Conservation (phyloP, 2,113 vertebrate genomes). For the rabbit (Oryctolagus cuniculus) region mOryCun1.1 NC_091433.1:37379001-37379500, state of each 20-base stretch:
- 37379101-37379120: not conserved
- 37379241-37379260: not conserved
- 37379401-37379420: not conserved
- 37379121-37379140: not conserved
- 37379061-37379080: not conserved
- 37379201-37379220: not conserved
- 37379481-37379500: not conserved
- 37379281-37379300: not conserved
- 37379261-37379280: not conserved
- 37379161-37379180: not conserved
- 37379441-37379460: not conserved
- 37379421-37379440: not conserved
- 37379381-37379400: not conserved
- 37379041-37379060: slow-evolving; percentile 45
- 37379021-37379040: not conserved
- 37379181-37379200: not conserved
- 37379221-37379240: not conserved
- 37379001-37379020: not conserved
- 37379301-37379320: not conserved
- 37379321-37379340: not conserved
- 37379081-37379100: not conserved
- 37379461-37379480: not conserved
- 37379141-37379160: slow-evolving; percentile 12
- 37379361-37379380: not conserved
- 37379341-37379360: not conserved